Percentiles rank a stretch among this genome's conserved stretches.
phyloP scores from a whole-genome alignment of 1,140 invertebrate species.

The Heliconius himera region DNA sequence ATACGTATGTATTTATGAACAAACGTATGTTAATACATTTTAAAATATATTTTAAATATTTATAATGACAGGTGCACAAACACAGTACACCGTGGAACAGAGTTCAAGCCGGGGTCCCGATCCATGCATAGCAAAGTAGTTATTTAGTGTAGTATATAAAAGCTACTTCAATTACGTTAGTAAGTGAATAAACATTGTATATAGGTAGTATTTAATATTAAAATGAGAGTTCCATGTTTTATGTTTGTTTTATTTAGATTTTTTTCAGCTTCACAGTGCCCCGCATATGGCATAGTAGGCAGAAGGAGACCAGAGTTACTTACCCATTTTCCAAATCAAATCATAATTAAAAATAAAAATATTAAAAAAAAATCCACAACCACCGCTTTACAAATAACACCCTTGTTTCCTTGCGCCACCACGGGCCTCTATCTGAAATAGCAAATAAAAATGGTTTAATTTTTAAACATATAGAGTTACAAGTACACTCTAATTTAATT shows the following conservation, averaged over 20 bases:
- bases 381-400: too few species aligned
- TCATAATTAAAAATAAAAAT: too few species aligned
- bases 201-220: not conserved
- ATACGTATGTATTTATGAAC: not conserved
- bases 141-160: slow-evolving; percentile 15
- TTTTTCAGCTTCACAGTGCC: too few species aligned
- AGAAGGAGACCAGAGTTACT: too few species aligned
- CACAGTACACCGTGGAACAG: slow-evolving; percentile 17
- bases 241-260: not conserved
- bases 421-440: too few species aligned
- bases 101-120: slow-evolving; percentile 22
- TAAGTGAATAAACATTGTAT: not conserved
- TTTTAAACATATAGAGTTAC: too few species aligned
- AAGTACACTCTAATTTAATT: too few species aligned
- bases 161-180: slow-evolving; percentile 19
- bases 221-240: not conserved
- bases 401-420: too few species aligned
- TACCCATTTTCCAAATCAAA: too few species aligned
- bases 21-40: not conserved
- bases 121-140: slow-evolving; percentile 28
- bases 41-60: slow-evolving; percentile 26
- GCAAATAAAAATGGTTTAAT: too few species aligned
- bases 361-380: too few species aligned
- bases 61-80: slow-evolving; percentile 27
- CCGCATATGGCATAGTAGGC: too few species aligned